Evolutionary conservation across 2,797 vertebrate species (phyloP).

Genomic region (Propithecus deckenii): DNA sequence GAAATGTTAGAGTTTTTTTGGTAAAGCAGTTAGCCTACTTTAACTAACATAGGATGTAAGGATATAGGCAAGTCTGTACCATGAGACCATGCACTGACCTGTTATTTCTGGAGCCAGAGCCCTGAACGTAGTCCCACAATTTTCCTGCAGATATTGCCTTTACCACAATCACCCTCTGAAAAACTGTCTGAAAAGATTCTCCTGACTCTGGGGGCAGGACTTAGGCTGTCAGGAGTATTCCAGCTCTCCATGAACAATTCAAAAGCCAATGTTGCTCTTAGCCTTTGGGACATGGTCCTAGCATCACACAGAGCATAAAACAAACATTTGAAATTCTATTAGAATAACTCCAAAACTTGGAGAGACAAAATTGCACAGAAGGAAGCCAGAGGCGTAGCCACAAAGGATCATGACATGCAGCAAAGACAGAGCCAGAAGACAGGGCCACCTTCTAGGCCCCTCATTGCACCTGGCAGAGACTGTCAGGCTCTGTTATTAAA

Average conservation of each 20-base stretch:
- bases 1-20: neutral
- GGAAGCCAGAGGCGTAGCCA: neutral
- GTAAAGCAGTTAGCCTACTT: neutral
- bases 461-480: neutral
- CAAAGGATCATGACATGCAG: neutral
- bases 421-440: neutral
- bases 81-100: neutral
- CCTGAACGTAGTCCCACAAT: neutral
- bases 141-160: neutral
- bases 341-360: neutral
- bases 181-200: neutral
- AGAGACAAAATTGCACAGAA: neutral
- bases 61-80: neutral
- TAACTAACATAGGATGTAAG: neutral
- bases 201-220: neutral
- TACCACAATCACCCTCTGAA: neutral
- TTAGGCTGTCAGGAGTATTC: neutral
- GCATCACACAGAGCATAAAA: neutral
- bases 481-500: neutral
- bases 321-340: neutral
- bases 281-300: neutral
- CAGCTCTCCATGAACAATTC: neutral
- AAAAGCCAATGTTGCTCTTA: neutral
- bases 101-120: conserved; percentile 11
- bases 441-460: neutral